Conservation (phyloP, 2,113 vertebrate species). For the rat (Rattus norvegicus) region DNA sequence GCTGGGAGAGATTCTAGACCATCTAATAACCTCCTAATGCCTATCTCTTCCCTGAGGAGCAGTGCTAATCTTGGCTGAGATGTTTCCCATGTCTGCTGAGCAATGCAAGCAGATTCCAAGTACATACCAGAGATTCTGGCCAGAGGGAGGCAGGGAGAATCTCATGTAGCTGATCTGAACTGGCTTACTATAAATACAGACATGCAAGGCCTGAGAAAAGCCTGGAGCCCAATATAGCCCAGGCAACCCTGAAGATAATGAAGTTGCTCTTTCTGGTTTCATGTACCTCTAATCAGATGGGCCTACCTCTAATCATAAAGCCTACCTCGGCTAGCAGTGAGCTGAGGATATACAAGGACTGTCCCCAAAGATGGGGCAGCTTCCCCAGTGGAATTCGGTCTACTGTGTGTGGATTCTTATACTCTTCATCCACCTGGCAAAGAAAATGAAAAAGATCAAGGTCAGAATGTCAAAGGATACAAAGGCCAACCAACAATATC, state of each 20-base stretch:
- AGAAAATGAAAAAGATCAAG: slow-evolving; percentile 61
- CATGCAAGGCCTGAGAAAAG: background rate
- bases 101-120: background rate
- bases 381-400: slow-evolving; percentile 94
- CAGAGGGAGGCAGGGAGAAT: background rate
- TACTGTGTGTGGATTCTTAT: slow-evolving; percentile 94
- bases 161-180: background rate
- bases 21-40: background rate
- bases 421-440: slow-evolving; percentile 95
- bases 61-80: background rate
- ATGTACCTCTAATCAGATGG: background rate
- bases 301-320: background rate
- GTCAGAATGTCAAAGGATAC: slow-evolving; percentile 15
- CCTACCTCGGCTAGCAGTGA: slow-evolving; percentile 95
- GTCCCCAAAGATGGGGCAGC: slow-evolving; percentile 98
- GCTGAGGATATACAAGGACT: slow-evolving; percentile 96
- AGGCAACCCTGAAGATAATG: background rate
- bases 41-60: background rate
- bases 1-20: background rate
- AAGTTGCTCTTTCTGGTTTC: background rate
- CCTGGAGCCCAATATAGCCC: background rate
- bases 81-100: background rate
- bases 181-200: background rate
- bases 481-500: background rate
- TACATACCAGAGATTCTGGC: background rate